A percentile compares a stretch with the other conserved stretches of the same genome.
phyloP scores from a whole-genome alignment of 2,113 vertebrate genomes.

The Pyxicephalus adspersus region DNA sequence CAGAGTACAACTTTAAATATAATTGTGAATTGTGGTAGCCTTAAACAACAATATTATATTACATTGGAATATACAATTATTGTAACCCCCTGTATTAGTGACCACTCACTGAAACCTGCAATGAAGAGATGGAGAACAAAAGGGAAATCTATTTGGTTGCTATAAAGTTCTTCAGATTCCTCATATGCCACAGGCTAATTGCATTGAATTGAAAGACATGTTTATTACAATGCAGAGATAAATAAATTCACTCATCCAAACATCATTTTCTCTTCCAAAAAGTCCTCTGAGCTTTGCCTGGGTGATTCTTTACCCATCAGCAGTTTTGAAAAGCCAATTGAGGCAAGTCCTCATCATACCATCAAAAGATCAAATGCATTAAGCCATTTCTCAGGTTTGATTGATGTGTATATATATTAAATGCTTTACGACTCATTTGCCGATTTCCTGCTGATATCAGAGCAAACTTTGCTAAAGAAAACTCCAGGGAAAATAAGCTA shows the following conservation, averaged over 20 bases:
- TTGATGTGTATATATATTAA: conserved; percentile 66
- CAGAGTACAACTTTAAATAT: too few species aligned
- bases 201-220: too few species aligned
- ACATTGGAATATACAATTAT: too few species aligned
- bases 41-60: too few species aligned
- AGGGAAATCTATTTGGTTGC: too few species aligned
- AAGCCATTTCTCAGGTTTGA: conserved; percentile 54
- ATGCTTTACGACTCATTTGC: conserved; percentile 65
- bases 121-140: too few species aligned
- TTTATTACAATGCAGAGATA: conserved; percentile 12
- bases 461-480: conserved; percentile 57
- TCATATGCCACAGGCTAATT: too few species aligned
- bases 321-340: background rate
- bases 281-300: conserved; percentile 13
- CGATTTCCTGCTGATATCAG: conserved; percentile 61
- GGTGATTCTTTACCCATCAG: conserved; percentile 42
- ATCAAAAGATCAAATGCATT: conserved; percentile 59
- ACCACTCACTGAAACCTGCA: too few species aligned
- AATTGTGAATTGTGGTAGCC: too few species aligned
- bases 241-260: background rate
- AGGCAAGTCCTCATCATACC: conserved; percentile 53
- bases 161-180: too few species aligned
- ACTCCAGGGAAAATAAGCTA: conserved; percentile 25
- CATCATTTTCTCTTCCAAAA: background rate
- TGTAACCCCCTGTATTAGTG: too few species aligned